A percentile compares a stretch with the other conserved stretches of the same genome.
Evolutionary conservation across 2,797 vertebrate genomes (phyloP).

Genomic region (Syncerus caffer): DNA sequence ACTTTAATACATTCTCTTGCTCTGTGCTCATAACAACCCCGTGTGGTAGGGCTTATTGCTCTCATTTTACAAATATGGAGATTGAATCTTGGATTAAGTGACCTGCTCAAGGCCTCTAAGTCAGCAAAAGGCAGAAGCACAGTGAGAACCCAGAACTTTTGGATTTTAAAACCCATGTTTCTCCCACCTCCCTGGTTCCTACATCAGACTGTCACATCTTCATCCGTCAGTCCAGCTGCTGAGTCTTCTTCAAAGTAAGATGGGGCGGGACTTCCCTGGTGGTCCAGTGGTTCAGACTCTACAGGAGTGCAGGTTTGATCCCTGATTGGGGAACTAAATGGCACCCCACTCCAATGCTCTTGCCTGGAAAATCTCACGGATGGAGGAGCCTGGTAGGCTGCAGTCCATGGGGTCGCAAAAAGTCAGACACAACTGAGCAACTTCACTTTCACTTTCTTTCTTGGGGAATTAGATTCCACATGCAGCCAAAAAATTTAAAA

Average conservation of each 20-base stretch:
- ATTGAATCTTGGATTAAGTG: background rate
- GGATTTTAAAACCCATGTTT: fast-evolving
- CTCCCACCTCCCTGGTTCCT: too few species aligned
- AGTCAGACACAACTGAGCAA: background rate
- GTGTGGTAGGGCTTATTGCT: background rate
- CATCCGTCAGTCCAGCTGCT: too few species aligned
- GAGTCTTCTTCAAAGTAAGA: background rate
- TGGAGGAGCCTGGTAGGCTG: background rate
- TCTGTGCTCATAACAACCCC: fast-evolving
- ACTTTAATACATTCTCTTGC: fast-evolving
- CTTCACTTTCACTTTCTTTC: background rate
- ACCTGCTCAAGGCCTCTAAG: background rate
- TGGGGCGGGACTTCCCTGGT: fast-evolving
- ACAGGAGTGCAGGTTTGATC: background rate
- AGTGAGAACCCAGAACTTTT: fast-evolving
- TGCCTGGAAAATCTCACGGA: background rate
- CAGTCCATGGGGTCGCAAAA: background rate
- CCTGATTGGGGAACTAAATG: background rate
- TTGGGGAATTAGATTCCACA: background rate
- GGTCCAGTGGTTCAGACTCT: background rate
- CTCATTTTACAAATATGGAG: background rate
- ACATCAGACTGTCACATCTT: fast-evolving
- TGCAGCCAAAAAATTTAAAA: background rate
- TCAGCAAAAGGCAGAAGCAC: fast-evolving
- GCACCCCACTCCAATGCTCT: background rate